Evolutionary conservation across 2,113 vertebrate species (phyloP), one percentile per base, ranked within the genome.

Genomic region (Myotis davidii): DNA sequence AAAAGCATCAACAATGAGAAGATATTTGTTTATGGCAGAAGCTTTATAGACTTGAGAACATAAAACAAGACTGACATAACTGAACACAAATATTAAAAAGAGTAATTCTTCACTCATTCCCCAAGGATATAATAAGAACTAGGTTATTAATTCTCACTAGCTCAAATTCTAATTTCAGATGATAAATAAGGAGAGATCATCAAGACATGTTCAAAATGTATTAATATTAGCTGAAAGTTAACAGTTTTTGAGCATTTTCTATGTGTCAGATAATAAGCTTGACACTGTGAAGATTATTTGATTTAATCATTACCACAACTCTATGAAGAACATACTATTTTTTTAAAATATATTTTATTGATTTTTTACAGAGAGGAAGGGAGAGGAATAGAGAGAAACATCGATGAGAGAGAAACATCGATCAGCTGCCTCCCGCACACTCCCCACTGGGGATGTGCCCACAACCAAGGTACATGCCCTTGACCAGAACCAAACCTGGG

Each of bases 81-180:
- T 11, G 25, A 90, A 91, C 16, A 97, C 23, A 93, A 92, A 76
- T 61, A 79, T 39, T 65, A 96, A 91, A 92, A 72, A 13, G 45
- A 84, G 21, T 39, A 85, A 74, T 79, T 94, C 77, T 72, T 91
- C 52, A 70, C 23, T 92, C n/a, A 95, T 56, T 96, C 59, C 39
- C 70, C 42, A 95, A 88, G 70, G 45, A 59, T 79, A 87, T 4
- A 78, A 79, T 25, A 6, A 94, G 21, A 92, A 79, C 48, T 48
- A 93, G 45, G 25, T 72, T 94, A 91, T 91, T 56, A 91, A 85
- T 79, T 74, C 79, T 92, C 64, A 52, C 3, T 64, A 88, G 48
- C 70, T 92, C 59, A 82, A 94, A 90, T 92, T 96, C 88, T 93
- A 84, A 85, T 76, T 95, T 90, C 92, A 93, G 13, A 61, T 94